A percentile compares a stretch with the other conserved stretches of the same genome.
phyloP scores from a whole-genome alignment of 2,113 vertebrate species.

The Dasypus novemcinctus region DNA sequence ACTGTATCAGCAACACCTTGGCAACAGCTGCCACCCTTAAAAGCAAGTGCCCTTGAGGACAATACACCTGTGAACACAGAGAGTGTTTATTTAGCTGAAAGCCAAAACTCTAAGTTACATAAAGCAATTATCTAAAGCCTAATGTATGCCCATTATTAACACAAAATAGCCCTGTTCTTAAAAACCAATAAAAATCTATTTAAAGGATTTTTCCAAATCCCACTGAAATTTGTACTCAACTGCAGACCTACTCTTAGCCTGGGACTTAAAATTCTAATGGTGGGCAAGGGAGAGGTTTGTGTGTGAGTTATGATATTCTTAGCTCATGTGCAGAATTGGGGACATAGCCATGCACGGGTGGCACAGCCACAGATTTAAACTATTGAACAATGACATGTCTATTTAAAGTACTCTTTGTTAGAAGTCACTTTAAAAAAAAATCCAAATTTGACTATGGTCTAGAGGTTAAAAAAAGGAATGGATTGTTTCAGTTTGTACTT shows the following conservation, averaged over 20 bases:
- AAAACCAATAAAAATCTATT: constrained; percentile 86
- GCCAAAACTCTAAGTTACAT: constrained; percentile 85
- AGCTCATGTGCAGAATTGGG: constrained; percentile 66
- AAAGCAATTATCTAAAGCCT: constrained; percentile 87
- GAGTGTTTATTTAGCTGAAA: constrained; percentile 87
- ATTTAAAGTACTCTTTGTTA: constrained; percentile 64
- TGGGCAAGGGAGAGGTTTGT: constrained; percentile 59
- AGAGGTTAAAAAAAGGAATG: constrained; percentile 72
- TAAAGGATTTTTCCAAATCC: constrained; percentile 84
- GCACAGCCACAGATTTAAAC: constrained; percentile 54
- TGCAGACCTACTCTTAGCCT: constrained; percentile 71
- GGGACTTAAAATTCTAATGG: constrained; percentile 68
- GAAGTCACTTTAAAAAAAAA: constrained; percentile 58
- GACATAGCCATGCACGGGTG: constrained; percentile 51
- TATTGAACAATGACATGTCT: constrained; percentile 58
- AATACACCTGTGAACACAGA: constrained; percentile 90
- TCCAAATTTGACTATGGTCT: constrained; percentile 60
- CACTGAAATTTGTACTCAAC: constrained; percentile 73
- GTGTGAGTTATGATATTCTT: constrained; percentile 62
- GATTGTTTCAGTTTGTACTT: constrained; percentile 76
- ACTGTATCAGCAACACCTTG: constrained; percentile 88
- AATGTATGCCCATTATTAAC: constrained; percentile 86
- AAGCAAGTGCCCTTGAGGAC: constrained; percentile 85
- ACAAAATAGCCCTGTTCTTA: constrained; percentile 87
- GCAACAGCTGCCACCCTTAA: constrained; percentile 84